Conservation (phyloP, 1,140 invertebrate genomes). For the Drosophila nasuta region DNA sequence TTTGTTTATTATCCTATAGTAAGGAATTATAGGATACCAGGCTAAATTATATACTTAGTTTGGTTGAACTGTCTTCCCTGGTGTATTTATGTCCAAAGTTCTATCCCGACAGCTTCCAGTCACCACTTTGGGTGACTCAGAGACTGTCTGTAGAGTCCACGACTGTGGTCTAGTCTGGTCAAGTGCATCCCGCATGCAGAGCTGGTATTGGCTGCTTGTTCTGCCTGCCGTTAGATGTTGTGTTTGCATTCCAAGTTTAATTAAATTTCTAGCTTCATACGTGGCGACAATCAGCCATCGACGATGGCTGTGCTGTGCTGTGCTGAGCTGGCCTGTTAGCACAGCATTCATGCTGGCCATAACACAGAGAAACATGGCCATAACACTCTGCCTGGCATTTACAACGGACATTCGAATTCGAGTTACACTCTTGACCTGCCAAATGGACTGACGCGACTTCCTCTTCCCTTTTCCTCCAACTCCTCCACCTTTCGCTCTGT, state of each 20-base stretch:
- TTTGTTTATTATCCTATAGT: no score
- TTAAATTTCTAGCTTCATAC: conserved; percentile 62
- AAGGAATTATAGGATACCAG: no score
- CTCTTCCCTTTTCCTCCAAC: not conserved
- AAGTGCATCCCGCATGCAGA: not conserved
- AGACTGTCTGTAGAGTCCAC: conserved; percentile 3
- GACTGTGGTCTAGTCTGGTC: not conserved
- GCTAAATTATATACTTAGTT: no score
- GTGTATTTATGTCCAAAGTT: not conserved
- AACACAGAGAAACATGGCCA: conserved; percentile 32
- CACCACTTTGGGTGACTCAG: not conserved
- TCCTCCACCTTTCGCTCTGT: not conserved
- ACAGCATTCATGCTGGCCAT: conserved; percentile 52
- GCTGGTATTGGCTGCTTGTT: conserved; percentile 34
- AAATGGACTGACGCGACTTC: conserved; percentile 21
- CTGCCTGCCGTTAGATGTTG: conserved; percentile 43
- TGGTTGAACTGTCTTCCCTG: no score
- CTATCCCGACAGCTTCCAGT: not conserved
- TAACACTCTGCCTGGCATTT: conserved; percentile 47
- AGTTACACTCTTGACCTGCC: conserved; percentile 58
- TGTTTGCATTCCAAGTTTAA: conserved; percentile 59
- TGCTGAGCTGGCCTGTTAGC: conserved; percentile 6
- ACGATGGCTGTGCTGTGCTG: not conserved
- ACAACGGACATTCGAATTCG: conserved; percentile 58
- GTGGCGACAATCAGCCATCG: conserved; percentile 31